Conservation (phyloP, 1,140 invertebrate genomes). For the Halictus rubicundus region DNA sequence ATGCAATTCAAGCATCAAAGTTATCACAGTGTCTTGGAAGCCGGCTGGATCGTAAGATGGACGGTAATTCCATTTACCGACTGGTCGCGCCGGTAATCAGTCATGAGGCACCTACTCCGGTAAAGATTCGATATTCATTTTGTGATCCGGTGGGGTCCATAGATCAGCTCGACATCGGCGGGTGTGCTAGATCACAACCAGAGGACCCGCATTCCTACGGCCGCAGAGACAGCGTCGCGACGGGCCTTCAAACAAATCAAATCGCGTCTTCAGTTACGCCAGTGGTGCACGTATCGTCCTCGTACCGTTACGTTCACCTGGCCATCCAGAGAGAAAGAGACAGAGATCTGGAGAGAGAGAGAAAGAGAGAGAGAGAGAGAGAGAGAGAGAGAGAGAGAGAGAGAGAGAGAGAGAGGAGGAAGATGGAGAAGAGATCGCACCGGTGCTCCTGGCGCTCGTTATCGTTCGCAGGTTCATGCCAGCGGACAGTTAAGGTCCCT, state of each 20-base stretch:
- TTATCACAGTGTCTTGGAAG: too few species aligned
- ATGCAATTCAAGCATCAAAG: too few species aligned
- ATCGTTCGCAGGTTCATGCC: slow-evolving; percentile 78
- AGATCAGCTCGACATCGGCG: too few species aligned
- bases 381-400: slow-evolving; percentile 9
- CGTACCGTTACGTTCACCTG: slow-evolving; percentile 65
- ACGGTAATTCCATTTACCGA: too few species aligned
- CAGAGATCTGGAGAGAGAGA: too few species aligned
- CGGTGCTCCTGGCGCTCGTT: slow-evolving; percentile 64
- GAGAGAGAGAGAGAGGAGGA: slow-evolving; percentile 6
- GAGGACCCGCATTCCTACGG: too few species aligned
- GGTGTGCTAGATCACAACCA: too few species aligned
- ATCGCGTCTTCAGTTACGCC: slow-evolving; percentile 28
- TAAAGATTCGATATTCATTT: too few species aligned
- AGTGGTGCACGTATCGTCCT: slow-evolving; percentile 51
- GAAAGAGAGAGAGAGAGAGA: slow-evolving; percentile 18
- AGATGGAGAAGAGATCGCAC: slow-evolving; percentile 38
- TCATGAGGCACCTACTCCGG: too few species aligned
- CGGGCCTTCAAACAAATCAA: not conserved
- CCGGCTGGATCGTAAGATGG: too few species aligned
- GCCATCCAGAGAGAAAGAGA: slow-evolving; percentile 21
- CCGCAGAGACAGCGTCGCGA: not conserved
- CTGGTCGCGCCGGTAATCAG: too few species aligned
- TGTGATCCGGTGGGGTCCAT: too few species aligned
- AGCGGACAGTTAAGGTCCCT: slow-evolving; percentile 76